phyloP scores from a whole-genome alignment of 2,797 vertebrate genomes.

The Pangasius larnaudii region DNA sequence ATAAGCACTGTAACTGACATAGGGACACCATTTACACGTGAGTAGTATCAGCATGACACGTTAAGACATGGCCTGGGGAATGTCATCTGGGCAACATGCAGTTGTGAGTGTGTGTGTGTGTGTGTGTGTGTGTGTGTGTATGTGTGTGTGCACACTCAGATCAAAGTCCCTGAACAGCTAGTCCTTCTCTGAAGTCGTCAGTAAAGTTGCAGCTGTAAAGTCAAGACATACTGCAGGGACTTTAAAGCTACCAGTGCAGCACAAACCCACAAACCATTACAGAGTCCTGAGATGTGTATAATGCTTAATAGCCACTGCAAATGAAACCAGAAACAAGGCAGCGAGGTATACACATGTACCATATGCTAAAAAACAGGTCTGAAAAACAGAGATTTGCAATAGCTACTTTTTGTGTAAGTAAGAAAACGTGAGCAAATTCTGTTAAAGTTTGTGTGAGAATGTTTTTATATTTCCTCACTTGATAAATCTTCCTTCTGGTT shows the following conservation, averaged over 20 bases:
- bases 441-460: background rate
- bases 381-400: background rate
- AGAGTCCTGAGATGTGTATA: slow-evolving; percentile 33
- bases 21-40: background rate
- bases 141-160: slow-evolving; percentile 17
- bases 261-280: slow-evolving; percentile 46
- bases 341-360: background rate
- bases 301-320: slow-evolving; percentile 37
- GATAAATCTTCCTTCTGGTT: background rate
- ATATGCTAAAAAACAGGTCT: background rate
- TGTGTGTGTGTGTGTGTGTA: slow-evolving; percentile 30
- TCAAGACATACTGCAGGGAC: slow-evolving; percentile 43
- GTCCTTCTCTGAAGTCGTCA: slow-evolving; percentile 37
- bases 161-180: slow-evolving; percentile 32
- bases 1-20: background rate
- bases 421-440: background rate
- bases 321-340: slow-evolving; percentile 44
- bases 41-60: background rate
- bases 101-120: slow-evolving; percentile 10
- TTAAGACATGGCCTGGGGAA: slow-evolving; percentile 26
- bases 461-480: background rate
- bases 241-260: slow-evolving; percentile 46
- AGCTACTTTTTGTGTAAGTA: background rate
- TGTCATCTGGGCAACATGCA: slow-evolving; percentile 20
- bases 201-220: slow-evolving; percentile 45